Evolutionary conservation across 2,888 invertebrate genomes (phyloP), one percentile per base, ranked within the genome.

Genomic region (Caenorhabditis virilis): DNA sequence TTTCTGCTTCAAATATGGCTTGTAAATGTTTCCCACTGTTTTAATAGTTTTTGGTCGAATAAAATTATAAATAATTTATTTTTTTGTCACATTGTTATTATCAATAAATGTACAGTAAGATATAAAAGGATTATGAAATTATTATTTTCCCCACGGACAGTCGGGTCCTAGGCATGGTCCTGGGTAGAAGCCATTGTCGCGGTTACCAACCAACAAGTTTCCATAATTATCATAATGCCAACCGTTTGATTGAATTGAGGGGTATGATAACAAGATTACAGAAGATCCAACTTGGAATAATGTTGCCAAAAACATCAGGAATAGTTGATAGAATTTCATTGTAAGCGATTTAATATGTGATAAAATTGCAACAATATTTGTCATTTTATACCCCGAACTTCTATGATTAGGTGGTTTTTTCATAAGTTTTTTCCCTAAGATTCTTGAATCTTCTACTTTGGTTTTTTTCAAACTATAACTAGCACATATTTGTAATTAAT

Each of bases 81-180:
- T n/a, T n/a, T n/a, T n/a, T n/a, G n/a, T n/a, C n/a, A n/a, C n/a
- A n/a, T n/a, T n/a, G n/a, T n/a, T n/a, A n/a, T n/a, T n/a, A n/a
- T n/a, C n/a, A 18, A n/a, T 38, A 38, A 20, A 38, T 38, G 18
- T 18, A 38, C 16, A 7, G 5, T 15, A 38, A 20, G 18, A 30
- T 13, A 30, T 13, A 6, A n/a, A n/a, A n/a, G n/a, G n/a, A 3
- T 9, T 4, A 41, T 41, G 23, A 15, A 42, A 13, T 18, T 27
- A 15, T 25, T 30, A 52, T 38, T 56, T 53, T 20, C 62, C 62
- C 62, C 63, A 64, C 20, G 63, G 63, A 39, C 63, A 64, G 1
- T 49, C 49, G n/a, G 57, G 50, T 18, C 63, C 63, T 2, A 57
- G n/a, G 27, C 63, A 58, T 11, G 57, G 49, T 45, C 63, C 57